Base-by-base conservation (phyloP, 1,140 invertebrate genomes). In the Rhopalosiphum maidis region DNA sequence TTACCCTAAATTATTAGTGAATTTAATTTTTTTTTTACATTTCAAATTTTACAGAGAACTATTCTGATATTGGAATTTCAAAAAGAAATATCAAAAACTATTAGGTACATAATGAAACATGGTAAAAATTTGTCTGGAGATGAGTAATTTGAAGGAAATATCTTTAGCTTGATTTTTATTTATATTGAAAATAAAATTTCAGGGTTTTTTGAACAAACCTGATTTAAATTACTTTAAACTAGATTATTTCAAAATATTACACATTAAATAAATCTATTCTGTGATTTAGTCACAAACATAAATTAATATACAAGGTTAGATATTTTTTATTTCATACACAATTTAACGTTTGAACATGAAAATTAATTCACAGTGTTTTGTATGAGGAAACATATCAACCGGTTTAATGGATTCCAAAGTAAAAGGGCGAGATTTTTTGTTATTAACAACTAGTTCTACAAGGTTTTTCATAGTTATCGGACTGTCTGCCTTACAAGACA, bases 321-420 rank as follows among this genome's bases (percentile, higher is more conserved):
- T 30, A 60, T 0, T 86, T 15, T 43, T 86, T 41, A 90, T 88
- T 48, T 89, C 8, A 37, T 30, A 60, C 37, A 37, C 0, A 35
- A 46, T 91, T 51, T 93, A 94, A 88, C 94, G 94, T 94, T 96
- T 95, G 94, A 96, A 96, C 18, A 96, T 94, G 6, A 97, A 91
- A 51, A 97, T 94, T 21, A 96, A 94, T 95, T 97, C 96, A 95
- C 95, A 96, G 94, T 96, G 96, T 25, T 94, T 94, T 22, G 96
- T 97, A 37, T 96, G 95, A 35, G 96, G 96, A 94, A 97, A 97
- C 94, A 97, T 94, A 94, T 97, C 96, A 8, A 97, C 95, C 43
- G 96, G 96, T 25, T 96, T 94, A 35, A 96, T 96, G 22, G 93
- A 93, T 54, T 90, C 94, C 37, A 95, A 93, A 51, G 41, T 92